Conservation (phyloP, 2,888 invertebrate genomes). For the Tigriopus californicus region DNA sequence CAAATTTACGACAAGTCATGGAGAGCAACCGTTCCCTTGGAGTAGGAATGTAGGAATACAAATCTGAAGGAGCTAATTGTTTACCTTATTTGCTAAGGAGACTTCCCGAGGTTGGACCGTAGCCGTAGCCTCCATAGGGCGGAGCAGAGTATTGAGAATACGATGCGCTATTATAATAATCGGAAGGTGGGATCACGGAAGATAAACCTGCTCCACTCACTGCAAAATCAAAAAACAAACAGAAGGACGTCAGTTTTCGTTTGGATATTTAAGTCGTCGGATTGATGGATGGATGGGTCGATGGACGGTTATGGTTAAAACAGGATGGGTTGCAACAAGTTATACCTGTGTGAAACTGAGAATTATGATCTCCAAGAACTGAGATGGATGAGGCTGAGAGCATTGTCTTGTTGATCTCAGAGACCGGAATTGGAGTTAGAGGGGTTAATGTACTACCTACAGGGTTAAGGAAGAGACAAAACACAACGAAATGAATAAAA, state of each 20-base stretch:
- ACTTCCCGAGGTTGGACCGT: constrained; percentile 33
- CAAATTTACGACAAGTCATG: too few species aligned
- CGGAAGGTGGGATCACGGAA: constrained; percentile 38
- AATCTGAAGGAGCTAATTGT: constrained; percentile 19
- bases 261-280: constrained; percentile 1
- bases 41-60: not conserved
- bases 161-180: constrained; percentile 50
- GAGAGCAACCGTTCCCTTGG: too few species aligned
- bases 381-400: constrained; percentile 16
- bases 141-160: constrained; percentile 55
- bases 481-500: not conserved
- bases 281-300: not conserved
- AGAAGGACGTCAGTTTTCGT: not conserved
- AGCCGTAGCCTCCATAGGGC: constrained; percentile 35
- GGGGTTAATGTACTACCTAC: constrained; percentile 43
- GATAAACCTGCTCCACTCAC: constrained; percentile 36
- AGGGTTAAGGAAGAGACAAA: constrained; percentile 26
- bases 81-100: constrained; percentile 37
- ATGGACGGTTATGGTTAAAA: too few species aligned
- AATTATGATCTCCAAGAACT: constrained; percentile 1
- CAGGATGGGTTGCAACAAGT: too few species aligned
- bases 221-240: constrained; percentile 25
- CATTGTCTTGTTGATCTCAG: constrained; percentile 42
- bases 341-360: constrained; percentile 4
- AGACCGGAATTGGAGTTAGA: constrained; percentile 51